Base-by-base conservation (phyloP, 2,888 invertebrate genomes). In the Molorchus minor region DNA sequence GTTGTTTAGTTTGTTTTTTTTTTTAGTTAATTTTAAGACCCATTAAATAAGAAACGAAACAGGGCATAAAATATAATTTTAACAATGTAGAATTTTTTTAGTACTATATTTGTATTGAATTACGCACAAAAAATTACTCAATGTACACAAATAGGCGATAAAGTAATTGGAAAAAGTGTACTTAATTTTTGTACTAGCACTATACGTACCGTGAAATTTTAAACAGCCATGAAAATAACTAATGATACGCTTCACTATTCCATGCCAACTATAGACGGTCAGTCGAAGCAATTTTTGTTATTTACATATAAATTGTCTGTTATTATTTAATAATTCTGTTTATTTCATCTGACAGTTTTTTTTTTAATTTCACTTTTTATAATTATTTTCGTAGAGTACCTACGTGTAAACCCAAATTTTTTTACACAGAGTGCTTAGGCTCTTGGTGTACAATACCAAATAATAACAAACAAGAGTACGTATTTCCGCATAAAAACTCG, bases 161-260 rank as follows among this genome's bases (percentile, higher is more conserved):
- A 7, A 21, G 25, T 49, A 49, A 49, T 49, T 54, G 21, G 36
- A 33, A 35, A 45, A 54, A 54, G 38, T 33, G 13, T 54, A 55
- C 46, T 36, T 29, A 46, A 45, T 45, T 46, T 46, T 33, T 45
- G 38, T 21, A 38, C 16, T 51, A 29, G 19, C 13, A 36, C 12
- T 36, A 54, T 41, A 51, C 45, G 44, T 47, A 56, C 47, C 61
- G 58, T 64, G 56, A 64, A 64, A 64, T 64, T 59, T 61, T 52
- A 41, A 61, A 61, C 56, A 49, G 53, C 56, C 64, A 61, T 64
- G 61, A 64, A 64, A 61, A 61, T 51, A 51, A 47, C 53, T 64
- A 61, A 64, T 61, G 64, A 64, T 58, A 61, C 58, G 56, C 53
- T 56, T 52, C 45, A 61, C 38, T 58, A 58, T 58, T 53, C 38